Evolutionary conservation across 2,888 invertebrate genomes (phyloP), one percentile per base, ranked within the genome.

Genomic region (Chirona hameri): DNA sequence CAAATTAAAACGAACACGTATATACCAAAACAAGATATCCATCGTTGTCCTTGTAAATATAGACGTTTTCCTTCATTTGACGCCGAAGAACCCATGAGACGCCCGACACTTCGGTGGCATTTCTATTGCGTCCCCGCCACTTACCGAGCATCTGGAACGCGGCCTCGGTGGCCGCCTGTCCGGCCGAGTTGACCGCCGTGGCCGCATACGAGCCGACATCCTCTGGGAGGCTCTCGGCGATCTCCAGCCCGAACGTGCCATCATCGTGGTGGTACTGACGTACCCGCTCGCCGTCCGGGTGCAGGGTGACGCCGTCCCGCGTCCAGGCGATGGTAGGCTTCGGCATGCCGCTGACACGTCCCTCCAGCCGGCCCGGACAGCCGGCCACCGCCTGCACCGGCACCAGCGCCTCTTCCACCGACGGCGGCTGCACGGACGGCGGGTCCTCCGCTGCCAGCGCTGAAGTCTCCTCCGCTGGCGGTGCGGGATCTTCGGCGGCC

Each of bases 161-260:
- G 24, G 86, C 86, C 15, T 81, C 91, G 84, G 95, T 94, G 27
- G 90, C 89, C n/a, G 93, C 95, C 86, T 92, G 91, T 0, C 96
- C 96, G 87, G 95, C 95, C 84, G 91, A 91, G 87, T 97, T 97
- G 83, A 88, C 91, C 18, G 96, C 96, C 46, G 91, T 91, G 86
- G 95, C 96, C 86, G 91, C 92, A 89, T 95, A 95, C 0, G 89
- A 87, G 0, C 95, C 96, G 21, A 92, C 90, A 87, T 97, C 96
- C 0, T 88, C 90, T 0, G 90, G 89, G 24, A 88, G 88, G 82
- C 90, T 0, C 93, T 94, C 82, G 81, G 82, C 84, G 27, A 84
- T 83, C 83, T 84, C 84, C 82, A 96, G 89, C 69, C 92, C 91
- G 85, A 92, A 92, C 0, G 91, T 91, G 15, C 95, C 94, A 87